Conservation (phyloP, 2,113 vertebrate genomes). For the Coturnix japonica region DNA sequence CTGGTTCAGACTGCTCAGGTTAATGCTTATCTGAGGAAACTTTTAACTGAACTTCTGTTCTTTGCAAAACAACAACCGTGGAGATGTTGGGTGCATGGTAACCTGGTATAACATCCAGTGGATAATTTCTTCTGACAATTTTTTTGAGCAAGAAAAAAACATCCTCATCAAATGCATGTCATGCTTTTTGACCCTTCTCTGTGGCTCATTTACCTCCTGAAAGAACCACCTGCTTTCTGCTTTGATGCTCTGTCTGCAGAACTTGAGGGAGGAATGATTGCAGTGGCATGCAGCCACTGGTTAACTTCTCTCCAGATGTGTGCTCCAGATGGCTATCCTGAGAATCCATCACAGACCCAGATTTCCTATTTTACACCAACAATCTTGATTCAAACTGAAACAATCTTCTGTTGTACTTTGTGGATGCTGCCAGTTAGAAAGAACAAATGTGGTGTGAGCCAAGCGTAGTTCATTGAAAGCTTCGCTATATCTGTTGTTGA, state of each 20-base stretch:
- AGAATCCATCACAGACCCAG: constrained; percentile 19
- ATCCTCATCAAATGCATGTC: background rate
- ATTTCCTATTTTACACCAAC: constrained; percentile 22
- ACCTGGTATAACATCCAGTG: background rate
- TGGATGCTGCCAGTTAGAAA: background rate
- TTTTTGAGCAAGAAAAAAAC: constrained; percentile 17
- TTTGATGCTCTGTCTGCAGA: constrained; percentile 62
- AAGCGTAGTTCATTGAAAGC: background rate
- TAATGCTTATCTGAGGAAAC: background rate
- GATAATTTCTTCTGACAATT: constrained; percentile 59
- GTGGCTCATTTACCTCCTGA: constrained; percentile 62
- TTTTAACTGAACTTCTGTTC: background rate
- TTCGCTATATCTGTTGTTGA: background rate
- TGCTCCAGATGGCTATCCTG: constrained; percentile 58
- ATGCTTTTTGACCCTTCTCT: constrained; percentile 48
- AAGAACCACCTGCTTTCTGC: constrained; percentile 68
- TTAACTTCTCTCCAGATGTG: constrained; percentile 63
- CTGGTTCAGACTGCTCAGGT: background rate
- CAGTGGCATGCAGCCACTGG: constrained; percentile 52
- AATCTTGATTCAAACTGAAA: constrained; percentile 33
- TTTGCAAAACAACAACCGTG: background rate
- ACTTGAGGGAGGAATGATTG: constrained; percentile 60
- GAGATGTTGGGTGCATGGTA: background rate
- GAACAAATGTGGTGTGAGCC: background rate
- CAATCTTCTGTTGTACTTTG: background rate